phyloP scores from a whole-genome alignment of 2,797 vertebrate genomes.

The Hydrolagus colliei region DNA sequence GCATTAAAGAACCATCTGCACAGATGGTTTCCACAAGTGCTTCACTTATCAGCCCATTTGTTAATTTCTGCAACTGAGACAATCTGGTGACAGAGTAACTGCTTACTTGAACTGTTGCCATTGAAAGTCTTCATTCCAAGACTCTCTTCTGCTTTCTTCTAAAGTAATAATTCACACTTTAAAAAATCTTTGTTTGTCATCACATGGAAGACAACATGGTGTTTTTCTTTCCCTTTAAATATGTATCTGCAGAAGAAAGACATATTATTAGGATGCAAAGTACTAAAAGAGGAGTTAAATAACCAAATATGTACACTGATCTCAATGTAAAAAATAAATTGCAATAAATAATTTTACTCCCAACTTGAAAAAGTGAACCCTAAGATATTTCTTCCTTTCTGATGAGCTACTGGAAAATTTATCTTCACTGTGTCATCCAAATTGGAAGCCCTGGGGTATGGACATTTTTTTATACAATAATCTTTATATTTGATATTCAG shows the following conservation, averaged over 20 bases:
- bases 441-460: too few species aligned
- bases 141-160: slow-evolving; percentile 34
- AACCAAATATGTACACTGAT: neutral
- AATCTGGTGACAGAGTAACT: slow-evolving; percentile 39
- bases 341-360: too few species aligned
- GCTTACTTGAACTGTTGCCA: slow-evolving; percentile 40
- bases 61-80: slow-evolving; percentile 41
- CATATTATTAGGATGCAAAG: neutral
- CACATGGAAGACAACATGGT: neutral
- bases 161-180: slow-evolving; percentile 35
- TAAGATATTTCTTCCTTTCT: too few species aligned
- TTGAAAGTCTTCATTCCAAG: slow-evolving; percentile 37
- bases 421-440: too few species aligned
- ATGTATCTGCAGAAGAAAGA: slow-evolving; percentile 15
- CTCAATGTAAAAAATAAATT: neutral
- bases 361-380: too few species aligned
- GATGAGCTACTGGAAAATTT: too few species aligned
- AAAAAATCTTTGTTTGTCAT: slow-evolving; percentile 37
- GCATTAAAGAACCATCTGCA: slow-evolving; percentile 28
- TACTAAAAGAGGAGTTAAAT: neutral
- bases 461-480: too few species aligned
- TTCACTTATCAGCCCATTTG: slow-evolving; percentile 37
- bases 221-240: neutral
- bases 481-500: too few species aligned
- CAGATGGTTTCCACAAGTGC: slow-evolving; percentile 36